Conservation (phyloP, 1,140 invertebrate species). For the Acromyrmex echinatior region DNA sequence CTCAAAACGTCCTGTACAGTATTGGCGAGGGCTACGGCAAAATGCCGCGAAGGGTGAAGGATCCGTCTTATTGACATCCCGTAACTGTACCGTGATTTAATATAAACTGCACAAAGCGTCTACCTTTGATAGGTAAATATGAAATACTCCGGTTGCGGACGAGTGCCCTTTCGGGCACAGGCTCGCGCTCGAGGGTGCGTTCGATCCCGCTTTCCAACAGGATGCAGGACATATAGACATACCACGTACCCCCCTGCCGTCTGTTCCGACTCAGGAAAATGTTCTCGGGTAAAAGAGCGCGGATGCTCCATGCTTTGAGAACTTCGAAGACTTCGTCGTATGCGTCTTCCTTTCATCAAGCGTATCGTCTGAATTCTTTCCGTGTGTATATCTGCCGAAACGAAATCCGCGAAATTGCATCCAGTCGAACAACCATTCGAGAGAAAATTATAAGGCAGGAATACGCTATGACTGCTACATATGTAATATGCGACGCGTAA, state of each 20-base stretch:
- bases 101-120: slow-evolving; percentile 82
- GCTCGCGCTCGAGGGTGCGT: slow-evolving; percentile 67
- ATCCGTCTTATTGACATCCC: slow-evolving; percentile 79
- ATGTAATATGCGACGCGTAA: not conserved
- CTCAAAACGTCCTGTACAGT: slow-evolving; percentile 10
- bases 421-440: not conserved
- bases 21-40: not conserved
- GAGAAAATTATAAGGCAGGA: slow-evolving; percentile 16
- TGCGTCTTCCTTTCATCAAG: slow-evolving; percentile 27
- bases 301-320: slow-evolving; percentile 59
- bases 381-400: slow-evolving; percentile 2
- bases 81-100: slow-evolving; percentile 81
- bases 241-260: not conserved
- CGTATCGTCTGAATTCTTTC: slow-evolving; percentile 59
- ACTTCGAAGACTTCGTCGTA: slow-evolving; percentile 39
- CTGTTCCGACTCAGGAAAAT: slow-evolving; percentile 61
- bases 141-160: slow-evolving; percentile 80
- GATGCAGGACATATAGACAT: slow-evolving; percentile 56
- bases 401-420: slow-evolving; percentile 11
- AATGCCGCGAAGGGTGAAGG: slow-evolving; percentile 50
- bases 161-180: slow-evolving; percentile 72
- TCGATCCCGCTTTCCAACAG: slow-evolving; percentile 57
- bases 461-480: not conserved
- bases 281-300: slow-evolving; percentile 35
- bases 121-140: slow-evolving; percentile 83